Percentiles rank a stretch among this genome's conserved stretches.
Evolutionary conservation across 2,113 vertebrate genomes (phyloP).

Genomic region (Mungos mungo): DNA sequence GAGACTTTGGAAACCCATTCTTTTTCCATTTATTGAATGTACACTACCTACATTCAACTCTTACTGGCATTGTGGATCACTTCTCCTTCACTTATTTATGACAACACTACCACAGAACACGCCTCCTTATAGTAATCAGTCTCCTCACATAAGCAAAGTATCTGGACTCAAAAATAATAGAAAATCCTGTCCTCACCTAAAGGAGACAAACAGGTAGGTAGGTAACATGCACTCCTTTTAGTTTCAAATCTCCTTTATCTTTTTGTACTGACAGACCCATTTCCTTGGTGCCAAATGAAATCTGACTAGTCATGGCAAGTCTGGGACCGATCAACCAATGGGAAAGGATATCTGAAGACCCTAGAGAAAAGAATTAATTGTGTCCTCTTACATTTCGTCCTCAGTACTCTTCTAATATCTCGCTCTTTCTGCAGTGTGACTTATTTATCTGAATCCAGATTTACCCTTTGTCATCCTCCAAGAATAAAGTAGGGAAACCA

Average conservation of each 20-base stretch:
- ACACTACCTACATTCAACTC: not conserved
- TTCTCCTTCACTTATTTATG: not conserved
- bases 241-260: slow-evolving; percentile 21
- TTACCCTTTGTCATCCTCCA: not conserved
- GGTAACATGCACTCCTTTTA: not conserved
- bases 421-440: not conserved
- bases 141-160: not conserved
- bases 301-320: not conserved
- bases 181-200: not conserved
- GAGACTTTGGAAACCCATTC: not conserved
- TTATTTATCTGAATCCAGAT: not conserved
- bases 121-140: not conserved
- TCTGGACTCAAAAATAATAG: not conserved
- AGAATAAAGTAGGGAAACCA: slow-evolving; percentile 17
- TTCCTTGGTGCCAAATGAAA: slow-evolving; percentile 29
- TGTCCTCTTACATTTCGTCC: not conserved
- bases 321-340: not conserved
- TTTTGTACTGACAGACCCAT: not conserved
- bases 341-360: not conserved
- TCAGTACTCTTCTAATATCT: not conserved
- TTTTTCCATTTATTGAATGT: not conserved
- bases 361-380: not conserved
- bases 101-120: not conserved
- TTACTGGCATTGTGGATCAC: not conserved
- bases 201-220: not conserved